Conservation (phyloP, 2,113 vertebrate genomes). For the Hemichromis elongatus region DNA sequence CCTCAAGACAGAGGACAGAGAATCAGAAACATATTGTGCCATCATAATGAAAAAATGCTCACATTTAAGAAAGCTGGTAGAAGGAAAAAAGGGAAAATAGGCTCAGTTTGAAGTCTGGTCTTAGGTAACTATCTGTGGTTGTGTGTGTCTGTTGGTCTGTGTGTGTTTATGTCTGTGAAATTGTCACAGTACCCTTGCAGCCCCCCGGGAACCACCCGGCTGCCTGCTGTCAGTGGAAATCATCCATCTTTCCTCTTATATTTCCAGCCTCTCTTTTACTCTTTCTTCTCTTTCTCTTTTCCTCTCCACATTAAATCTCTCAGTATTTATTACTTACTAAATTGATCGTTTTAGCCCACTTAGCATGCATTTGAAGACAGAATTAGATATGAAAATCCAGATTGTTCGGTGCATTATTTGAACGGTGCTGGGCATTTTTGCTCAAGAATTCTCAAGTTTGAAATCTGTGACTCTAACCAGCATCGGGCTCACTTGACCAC, state of each 20-base stretch:
- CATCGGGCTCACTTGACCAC: background rate
- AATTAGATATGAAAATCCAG: background rate
- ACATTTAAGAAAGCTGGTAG: background rate
- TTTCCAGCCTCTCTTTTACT: background rate
- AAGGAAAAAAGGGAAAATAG: background rate
- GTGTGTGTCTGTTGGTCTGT: background rate
- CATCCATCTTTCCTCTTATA: background rate
- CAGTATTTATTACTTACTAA: background rate
- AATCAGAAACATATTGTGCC: background rate
- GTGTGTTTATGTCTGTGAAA: background rate
- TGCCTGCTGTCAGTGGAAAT: slow-evolving; percentile 36
- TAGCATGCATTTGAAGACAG: background rate
- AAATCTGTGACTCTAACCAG: background rate
- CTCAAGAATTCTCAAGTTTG: background rate
- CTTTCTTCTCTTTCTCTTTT: background rate
- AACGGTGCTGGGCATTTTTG: background rate
- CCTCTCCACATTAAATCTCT: background rate
- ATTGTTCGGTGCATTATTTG: background rate
- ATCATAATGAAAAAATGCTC: background rate
- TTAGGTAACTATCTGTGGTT: background rate
- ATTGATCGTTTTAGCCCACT: background rate
- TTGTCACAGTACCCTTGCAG: background rate
- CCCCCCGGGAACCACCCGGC: slow-evolving; percentile 6
- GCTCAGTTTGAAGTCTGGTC: background rate
- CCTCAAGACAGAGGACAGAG: background rate